Conservation (phyloP, 2,888 invertebrate species). For the Steinernema carpocapsae region DNA sequence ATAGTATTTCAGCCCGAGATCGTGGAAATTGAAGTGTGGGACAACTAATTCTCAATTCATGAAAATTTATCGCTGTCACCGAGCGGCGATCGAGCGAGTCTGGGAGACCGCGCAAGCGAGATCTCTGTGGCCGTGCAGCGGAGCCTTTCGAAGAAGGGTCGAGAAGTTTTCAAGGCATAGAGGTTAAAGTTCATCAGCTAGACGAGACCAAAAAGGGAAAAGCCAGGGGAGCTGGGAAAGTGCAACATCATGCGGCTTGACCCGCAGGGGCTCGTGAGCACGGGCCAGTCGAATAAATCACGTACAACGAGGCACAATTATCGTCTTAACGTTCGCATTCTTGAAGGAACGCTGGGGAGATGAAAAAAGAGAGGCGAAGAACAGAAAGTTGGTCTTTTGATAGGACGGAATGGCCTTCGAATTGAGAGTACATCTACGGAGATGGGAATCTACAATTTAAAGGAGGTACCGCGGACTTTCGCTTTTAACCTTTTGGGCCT, state of each 20-base stretch:
- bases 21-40: neutral
- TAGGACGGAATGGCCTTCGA: too few relatives aligned
- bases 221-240: neutral
- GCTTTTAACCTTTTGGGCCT: too few relatives aligned
- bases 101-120: neutral
- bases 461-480: too few relatives aligned
- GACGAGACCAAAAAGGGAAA: neutral
- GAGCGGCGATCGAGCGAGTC: neutral
- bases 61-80: slow-evolving; percentile 32
- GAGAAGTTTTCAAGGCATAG: neutral
- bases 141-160: neutral
- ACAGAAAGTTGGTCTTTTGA: too few relatives aligned
- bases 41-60: slow-evolving; percentile 28
- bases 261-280: too few relatives aligned
- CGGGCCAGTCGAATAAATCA: neutral
- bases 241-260: neutral
- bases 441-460: too few relatives aligned
- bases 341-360: neutral
- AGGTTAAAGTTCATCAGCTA: neutral
- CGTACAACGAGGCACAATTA: neutral
- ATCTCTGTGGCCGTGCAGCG: neutral
- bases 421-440: too few relatives aligned
- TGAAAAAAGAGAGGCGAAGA: neutral
- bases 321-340: neutral
- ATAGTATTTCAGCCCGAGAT: slow-evolving; percentile 11